Evolutionary conservation across 2,113 vertebrate species (phyloP), one percentile per base, ranked within the genome.

Genomic region (Bubo bubo): DNA sequence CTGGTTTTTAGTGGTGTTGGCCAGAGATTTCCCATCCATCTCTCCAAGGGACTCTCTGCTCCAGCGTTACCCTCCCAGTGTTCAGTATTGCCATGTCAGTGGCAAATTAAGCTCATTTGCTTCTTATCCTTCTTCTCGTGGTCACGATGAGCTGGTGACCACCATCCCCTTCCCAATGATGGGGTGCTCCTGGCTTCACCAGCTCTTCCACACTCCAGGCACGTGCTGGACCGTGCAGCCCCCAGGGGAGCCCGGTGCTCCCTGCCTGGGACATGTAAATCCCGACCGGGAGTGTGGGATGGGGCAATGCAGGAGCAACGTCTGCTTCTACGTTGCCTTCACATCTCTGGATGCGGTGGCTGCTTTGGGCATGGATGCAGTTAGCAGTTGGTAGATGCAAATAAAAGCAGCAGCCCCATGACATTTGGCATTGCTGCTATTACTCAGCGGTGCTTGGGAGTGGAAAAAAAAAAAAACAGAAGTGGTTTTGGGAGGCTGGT

Each of bases 291-390:
- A 41, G 37, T 0, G 20, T 67, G 88, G 37, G 53, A 43, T 62
- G 93, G 47, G 79, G 32, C 66, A 4, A 4, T 13, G 79, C 79
- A n/a, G 74, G 70, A 90, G 52, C 64, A 71, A 4, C 27, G 9
- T 52, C 52, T 88, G n/a, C 68, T 37, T 23, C 93, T 45, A 0
- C 14, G 0, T 13, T 35, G 35, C 10, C 67, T 50, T 49, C 3
- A 2, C 0, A 1, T 41, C 77, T 72, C 14, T 1, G 4, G 74
- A 21, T 43, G 68, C 1, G 14, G 1, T 3, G 20, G 21, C 12
- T 27, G 95, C 74, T 52, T 53, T 24, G 88, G 90, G 47, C 64
- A 18, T 2, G 80, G 81, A 6, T 21, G 64, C 18, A 26, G 52
- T 47, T 30, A 35, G 59, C 34, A 32, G 79, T 19, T 0, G 1